A percentile compares a stretch with the other conserved stretches of the same genome.
These are phyloP conservation scores for Peromyscus polionotus DNA, from an alignment of 2,113 vertebrate species.

Conservation along the genomic window DNA sequence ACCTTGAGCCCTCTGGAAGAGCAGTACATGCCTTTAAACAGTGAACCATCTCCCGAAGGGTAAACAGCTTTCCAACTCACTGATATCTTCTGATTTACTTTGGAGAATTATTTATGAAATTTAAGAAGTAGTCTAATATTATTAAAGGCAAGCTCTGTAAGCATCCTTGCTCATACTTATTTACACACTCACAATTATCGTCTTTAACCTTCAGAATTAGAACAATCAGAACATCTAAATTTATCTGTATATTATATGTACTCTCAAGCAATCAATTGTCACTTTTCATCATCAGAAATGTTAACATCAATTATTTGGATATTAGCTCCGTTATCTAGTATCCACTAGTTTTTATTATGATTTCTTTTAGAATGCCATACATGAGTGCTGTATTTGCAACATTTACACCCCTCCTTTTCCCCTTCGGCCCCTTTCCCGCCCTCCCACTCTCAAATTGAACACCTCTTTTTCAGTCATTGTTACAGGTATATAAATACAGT, in stretches of 20 bases:
- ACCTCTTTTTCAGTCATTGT: background rate
- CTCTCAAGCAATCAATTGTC: background rate
- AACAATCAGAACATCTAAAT: background rate
- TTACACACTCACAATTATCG: background rate
- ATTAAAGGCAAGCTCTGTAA: background rate
- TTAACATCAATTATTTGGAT: background rate
- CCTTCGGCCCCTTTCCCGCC: background rate
- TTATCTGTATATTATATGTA: background rate
- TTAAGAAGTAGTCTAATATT: background rate
- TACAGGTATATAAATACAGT: background rate
- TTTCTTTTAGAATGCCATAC: background rate
- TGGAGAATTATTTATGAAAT: background rate
- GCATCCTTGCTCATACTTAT: background rate
- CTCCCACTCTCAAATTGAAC: background rate
- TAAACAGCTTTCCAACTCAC: background rate
- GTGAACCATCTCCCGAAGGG: background rate
- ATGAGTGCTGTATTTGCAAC: background rate
- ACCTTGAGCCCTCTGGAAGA: background rate
- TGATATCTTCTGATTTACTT: background rate
- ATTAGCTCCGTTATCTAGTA: background rate
- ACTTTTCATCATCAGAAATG: background rate
- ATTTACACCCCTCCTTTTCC: background rate
- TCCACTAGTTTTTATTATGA: background rate
- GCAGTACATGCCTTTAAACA: background rate
- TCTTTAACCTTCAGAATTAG: background rate